Conservation (phyloP, 2,797 vertebrate species). For the Sebastes hubbsi region DNA sequence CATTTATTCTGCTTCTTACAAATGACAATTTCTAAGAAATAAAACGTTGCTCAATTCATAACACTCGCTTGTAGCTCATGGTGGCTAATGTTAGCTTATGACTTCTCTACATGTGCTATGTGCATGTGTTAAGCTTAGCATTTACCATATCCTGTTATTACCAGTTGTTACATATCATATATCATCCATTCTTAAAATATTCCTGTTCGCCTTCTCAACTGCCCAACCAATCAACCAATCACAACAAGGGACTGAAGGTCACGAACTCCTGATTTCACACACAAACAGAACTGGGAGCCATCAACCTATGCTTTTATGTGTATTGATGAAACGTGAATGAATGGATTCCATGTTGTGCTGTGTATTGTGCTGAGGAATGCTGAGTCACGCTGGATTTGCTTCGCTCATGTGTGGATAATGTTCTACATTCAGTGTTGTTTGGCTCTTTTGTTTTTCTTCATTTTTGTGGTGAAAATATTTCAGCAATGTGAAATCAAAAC, state of each 20-base stretch:
- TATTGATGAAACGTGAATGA: too few relatives aligned
- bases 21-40: too few relatives aligned
- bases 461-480: neutral
- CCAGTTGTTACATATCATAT: too few relatives aligned
- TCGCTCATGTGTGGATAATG: neutral
- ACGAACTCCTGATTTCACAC: neutral
- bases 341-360: too few relatives aligned
- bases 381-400: neutral
- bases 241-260: neutral
- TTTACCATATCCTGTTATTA: too few relatives aligned
- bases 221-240: neutral
- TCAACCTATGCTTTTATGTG: neutral
- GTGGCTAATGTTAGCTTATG: too few relatives aligned
- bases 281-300: neutral
- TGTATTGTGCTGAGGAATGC: neutral
- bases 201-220: neutral
- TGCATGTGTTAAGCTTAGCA: too few relatives aligned
- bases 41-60: too few relatives aligned
- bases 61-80: too few relatives aligned
- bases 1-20: too few relatives aligned
- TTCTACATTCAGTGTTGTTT: neutral
- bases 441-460: neutral
- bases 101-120: too few relatives aligned
- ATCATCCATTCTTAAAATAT: neutral
- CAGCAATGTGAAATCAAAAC: neutral